Evolutionary conservation across 2,113 vertebrate genomes (phyloP).

Genomic region (Centrocercus urophasianus): DNA sequence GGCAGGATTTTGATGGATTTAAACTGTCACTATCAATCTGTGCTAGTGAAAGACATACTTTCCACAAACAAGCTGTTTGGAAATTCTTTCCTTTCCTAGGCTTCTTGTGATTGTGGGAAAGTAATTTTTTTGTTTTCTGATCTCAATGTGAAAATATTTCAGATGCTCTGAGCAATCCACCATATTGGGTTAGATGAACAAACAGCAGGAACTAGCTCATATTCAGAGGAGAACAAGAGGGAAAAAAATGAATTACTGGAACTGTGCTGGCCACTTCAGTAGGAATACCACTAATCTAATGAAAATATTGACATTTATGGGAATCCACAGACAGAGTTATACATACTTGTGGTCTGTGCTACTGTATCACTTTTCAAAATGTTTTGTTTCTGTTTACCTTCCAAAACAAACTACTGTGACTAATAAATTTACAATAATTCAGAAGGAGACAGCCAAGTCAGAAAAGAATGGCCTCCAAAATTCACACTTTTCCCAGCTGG

Average conservation of each 20-base stretch:
- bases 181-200: not conserved
- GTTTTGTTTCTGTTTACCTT: slow-evolving; percentile 64
- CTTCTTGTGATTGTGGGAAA: not conserved
- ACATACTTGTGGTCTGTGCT: slow-evolving; percentile 26
- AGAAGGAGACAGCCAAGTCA: not conserved
- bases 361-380: slow-evolving; percentile 51
- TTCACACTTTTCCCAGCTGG: not conserved
- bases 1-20: slow-evolving; percentile 39
- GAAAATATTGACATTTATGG: slow-evolving; percentile 58
- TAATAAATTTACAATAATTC: slow-evolving; percentile 49
- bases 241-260: slow-evolving; percentile 40
- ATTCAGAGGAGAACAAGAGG: not conserved
- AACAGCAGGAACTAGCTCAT: not conserved
- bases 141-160: not conserved
- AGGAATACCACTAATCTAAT: slow-evolving; percentile 12
- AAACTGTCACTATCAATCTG: slow-evolving; percentile 57
- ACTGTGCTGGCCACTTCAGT: not conserved
- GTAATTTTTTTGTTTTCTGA: not conserved
- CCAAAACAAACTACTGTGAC: slow-evolving; percentile 56
- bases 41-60: slow-evolving; percentile 41
- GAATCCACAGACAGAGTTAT: slow-evolving; percentile 29
- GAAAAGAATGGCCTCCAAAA: not conserved
- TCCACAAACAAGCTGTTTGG: slow-evolving; percentile 43
- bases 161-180: not conserved
- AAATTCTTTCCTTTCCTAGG: not conserved